These are phyloP conservation scores for Chionomys nivalis DNA, from an alignment of 2,113 vertebrate genomes.

Conservation along the genomic window DNA sequence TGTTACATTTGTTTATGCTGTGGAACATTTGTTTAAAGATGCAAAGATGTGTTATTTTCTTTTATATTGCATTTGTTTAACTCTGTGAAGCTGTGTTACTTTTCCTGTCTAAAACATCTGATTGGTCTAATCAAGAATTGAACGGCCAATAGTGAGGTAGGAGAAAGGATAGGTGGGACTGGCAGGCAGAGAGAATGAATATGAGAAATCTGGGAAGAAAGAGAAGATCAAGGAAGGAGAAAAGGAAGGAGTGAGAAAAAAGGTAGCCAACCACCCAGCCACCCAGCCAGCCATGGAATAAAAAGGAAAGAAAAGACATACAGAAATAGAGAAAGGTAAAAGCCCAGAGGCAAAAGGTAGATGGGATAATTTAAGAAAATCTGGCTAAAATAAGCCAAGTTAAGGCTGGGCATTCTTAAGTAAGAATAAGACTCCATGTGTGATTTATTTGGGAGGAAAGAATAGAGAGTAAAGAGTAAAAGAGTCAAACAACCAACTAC, in stretches of 20 bases:
- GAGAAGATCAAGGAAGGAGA: neutral
- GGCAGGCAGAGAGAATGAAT: neutral
- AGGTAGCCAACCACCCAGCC: neutral
- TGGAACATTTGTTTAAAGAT: neutral
- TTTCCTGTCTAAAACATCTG: neutral
- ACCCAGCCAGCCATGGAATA: neutral
- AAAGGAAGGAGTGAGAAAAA: neutral
- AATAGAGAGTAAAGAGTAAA: neutral
- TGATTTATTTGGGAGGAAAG: neutral
- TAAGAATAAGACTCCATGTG: neutral
- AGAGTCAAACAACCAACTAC: neutral
- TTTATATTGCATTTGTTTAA: neutral
- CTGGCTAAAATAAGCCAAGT: neutral
- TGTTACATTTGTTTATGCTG: neutral
- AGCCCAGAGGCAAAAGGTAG: too few relatives aligned
- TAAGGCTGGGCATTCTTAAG: neutral
- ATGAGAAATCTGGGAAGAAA: neutral
- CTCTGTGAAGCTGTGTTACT: neutral
- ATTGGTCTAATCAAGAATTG: neutral
- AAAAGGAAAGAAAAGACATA: neutral
- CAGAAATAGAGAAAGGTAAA: too few relatives aligned
- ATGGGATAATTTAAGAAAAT: too few relatives aligned
- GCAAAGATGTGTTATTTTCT: neutral
- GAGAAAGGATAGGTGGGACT: neutral
- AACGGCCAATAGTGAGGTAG: neutral